These are phyloP conservation scores for Tipula vernalis DNA, from an alignment of 2,888 invertebrate genomes.

Conservation along the genomic window DNA sequence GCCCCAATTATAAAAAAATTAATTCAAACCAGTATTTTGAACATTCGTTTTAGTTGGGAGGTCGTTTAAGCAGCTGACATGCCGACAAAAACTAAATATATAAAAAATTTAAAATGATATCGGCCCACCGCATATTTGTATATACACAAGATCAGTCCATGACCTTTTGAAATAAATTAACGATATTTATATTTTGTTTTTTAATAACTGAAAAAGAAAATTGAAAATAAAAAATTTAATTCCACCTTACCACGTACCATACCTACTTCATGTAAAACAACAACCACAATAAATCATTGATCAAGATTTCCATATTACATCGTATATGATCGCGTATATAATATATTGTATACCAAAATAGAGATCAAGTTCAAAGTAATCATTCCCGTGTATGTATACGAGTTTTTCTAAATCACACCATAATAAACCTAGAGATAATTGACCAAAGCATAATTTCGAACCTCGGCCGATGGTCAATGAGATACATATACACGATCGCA, in stretches of 20 bases:
- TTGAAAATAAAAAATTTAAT: not conserved
- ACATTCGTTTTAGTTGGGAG: no score
- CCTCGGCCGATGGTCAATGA: not conserved
- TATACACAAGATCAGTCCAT: not conserved
- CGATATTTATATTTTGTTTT: not conserved
- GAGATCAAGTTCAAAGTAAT: not conserved
- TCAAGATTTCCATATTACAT: not conserved
- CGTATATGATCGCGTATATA: not conserved
- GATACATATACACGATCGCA: not conserved
- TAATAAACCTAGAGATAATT: not conserved
- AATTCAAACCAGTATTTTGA: no score
- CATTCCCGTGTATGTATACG: not conserved
- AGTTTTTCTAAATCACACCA: not conserved
- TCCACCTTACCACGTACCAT: not conserved
- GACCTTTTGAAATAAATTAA: not conserved
- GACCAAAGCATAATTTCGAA: not conserved
- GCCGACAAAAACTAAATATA: no score
- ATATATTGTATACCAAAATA: not conserved
- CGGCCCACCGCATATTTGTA: not conserved
- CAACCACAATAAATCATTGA: not conserved
- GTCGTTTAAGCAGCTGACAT: no score
- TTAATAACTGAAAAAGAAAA: not conserved
- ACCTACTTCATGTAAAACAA: not conserved
- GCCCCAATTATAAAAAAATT: no score
- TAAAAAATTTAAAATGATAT: no score